Percentiles rank a stretch among this genome's conserved stretches.
These are phyloP conservation scores for Phyto melanocephala DNA, from an alignment of 2,888 invertebrate genomes.

Conservation along the genomic window DNA sequence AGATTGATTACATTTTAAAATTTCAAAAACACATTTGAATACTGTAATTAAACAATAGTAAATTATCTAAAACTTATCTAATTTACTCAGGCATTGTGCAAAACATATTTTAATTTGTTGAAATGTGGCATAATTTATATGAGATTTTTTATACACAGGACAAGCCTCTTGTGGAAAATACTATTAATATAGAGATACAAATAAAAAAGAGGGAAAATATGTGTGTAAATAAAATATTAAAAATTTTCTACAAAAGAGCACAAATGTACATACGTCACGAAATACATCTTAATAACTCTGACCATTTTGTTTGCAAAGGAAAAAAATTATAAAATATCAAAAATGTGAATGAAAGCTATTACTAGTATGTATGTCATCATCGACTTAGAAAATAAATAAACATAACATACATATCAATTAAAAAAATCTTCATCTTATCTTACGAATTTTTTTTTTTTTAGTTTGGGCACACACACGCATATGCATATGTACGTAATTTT, in stretches of 20 bases:
- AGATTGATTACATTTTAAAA: neutral
- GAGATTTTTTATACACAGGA: neutral
- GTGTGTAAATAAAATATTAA: neutral
- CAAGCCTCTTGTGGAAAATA: conserved; percentile 6
- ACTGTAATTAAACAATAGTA: neutral
- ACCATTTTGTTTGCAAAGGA: neutral
- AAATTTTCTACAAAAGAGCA: neutral
- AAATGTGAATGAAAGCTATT: conserved; percentile 4
- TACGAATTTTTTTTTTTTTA: neutral
- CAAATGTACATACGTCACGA: conserved; percentile 4
- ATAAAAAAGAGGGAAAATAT: neutral
- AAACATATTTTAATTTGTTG: neutral
- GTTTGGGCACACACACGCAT: neutral
- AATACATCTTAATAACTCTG: conserved; percentile 4
- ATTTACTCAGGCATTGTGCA: neutral
- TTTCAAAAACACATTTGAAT: neutral
- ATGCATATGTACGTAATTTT: no score
- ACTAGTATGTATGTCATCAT: no score
- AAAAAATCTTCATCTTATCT: neutral
- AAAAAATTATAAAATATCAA: neutral
- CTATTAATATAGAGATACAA: neutral
- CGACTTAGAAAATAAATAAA: neutral
- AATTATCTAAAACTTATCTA: conserved; percentile 7
- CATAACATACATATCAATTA: neutral
- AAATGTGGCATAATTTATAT: neutral